These are phyloP conservation scores for Dynastes hyllus DNA, from an alignment of 2,888 invertebrate genomes.

Conservation along the genomic window DNA sequence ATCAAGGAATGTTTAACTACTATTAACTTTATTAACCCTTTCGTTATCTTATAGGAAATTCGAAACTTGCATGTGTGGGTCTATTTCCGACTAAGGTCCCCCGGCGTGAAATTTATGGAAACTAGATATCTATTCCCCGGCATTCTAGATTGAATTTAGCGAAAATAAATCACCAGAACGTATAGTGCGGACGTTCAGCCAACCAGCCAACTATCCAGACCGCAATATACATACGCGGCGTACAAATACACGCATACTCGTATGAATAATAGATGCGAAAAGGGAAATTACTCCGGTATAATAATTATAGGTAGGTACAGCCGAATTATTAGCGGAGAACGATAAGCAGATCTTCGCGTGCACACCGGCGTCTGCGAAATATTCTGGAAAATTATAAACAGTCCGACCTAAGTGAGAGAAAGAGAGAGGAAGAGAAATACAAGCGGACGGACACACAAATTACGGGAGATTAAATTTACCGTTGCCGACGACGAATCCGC, in stretches of 20 bases:
- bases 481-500: conserved; percentile 36
- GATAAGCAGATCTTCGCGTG: conserved; percentile 47
- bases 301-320: conserved; percentile 37
- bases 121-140: conserved; percentile 21
- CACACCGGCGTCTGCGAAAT: conserved; percentile 51
- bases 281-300: conserved; percentile 44
- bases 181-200: background rate
- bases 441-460: conserved; percentile 48
- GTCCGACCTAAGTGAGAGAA: no score
- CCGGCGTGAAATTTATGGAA: conserved; percentile 1
- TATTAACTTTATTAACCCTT: no score
- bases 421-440: conserved; percentile 44
- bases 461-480: conserved; percentile 52
- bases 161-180: conserved; percentile 14
- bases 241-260: conserved; percentile 6
- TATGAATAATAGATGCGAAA: conserved; percentile 45
- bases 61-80: background rate
- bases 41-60: background rate
- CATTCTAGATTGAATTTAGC: conserved; percentile 12
- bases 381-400: conserved; percentile 53
- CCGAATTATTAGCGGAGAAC: conserved; percentile 43
- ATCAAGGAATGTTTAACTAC: no score
- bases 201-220: background rate
- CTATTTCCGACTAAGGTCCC: background rate
- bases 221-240: background rate